Conservation (phyloP, 2,888 invertebrate species). For the Drosophila buzzatii region DNA sequence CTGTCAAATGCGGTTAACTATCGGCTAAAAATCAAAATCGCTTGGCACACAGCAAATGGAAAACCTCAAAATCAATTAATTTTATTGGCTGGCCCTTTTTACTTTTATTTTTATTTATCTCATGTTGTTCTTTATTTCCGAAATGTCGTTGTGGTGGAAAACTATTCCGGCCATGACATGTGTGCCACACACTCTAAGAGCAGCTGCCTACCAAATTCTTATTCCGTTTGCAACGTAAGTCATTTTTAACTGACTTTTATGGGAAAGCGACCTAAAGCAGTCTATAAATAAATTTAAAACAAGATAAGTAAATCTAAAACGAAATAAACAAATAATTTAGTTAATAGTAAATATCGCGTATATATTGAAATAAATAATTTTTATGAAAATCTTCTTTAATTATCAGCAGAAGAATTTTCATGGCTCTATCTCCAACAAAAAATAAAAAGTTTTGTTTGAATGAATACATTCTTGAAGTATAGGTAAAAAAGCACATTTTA, state of each 20-base stretch:
- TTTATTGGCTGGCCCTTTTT: conserved; percentile 61
- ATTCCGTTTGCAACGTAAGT: not conserved
- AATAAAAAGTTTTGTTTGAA: too few relatives aligned
- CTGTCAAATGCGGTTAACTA: conserved; percentile 47
- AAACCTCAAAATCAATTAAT: conserved; percentile 78
- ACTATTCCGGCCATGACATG: conserved; percentile 46
- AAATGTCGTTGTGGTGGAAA: conserved; percentile 70
- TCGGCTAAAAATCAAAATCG: conserved; percentile 52
- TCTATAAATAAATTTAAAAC: not conserved
- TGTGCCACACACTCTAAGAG: conserved; percentile 3
- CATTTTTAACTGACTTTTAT: not conserved
- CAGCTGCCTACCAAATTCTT: conserved; percentile 12
- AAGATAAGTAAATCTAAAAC: too few relatives aligned
- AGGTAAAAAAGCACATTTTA: too few relatives aligned
- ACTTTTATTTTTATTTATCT: conserved; percentile 13
- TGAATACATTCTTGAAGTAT: too few relatives aligned
- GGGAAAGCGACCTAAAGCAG: not conserved
- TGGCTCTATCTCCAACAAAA: too few relatives aligned
- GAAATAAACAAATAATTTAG: too few relatives aligned
- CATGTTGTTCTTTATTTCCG: conserved; percentile 9
- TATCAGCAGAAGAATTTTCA: too few relatives aligned
- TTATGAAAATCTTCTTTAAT: too few relatives aligned
- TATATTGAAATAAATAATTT: too few relatives aligned
- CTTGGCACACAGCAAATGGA: conserved; percentile 31
- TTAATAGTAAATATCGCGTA: too few relatives aligned